Percentiles rank a stretch among this genome's conserved stretches.
These are phyloP conservation scores for Hiodon tergisus DNA, from an alignment of 2,113 vertebrate species.

Conservation along the genomic window DNA sequence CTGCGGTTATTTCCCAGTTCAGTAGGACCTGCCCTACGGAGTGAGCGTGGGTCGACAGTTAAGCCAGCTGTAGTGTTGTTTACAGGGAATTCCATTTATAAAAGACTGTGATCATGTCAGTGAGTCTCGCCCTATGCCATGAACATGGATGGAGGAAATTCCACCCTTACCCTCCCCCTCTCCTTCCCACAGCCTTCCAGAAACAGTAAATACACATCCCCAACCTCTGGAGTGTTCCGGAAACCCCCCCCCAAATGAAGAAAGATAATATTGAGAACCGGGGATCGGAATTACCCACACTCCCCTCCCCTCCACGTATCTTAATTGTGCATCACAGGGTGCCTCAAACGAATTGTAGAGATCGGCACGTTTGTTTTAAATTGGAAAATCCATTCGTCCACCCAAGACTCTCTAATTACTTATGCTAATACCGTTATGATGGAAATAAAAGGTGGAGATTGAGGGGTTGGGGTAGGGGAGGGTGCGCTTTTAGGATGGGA, in stretches of 20 bases:
- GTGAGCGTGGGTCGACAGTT: too few species aligned
- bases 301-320: constrained; percentile 46
- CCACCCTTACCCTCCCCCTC: too few species aligned
- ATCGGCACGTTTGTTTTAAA: constrained; percentile 61
- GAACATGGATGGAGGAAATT: too few species aligned
- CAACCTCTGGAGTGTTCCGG: too few species aligned
- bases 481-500: constrained; percentile 12
- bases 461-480: constrained; percentile 12
- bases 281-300: constrained; percentile 16
- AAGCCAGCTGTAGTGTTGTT: too few species aligned
- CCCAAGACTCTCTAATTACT: constrained; percentile 63
- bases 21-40: too few species aligned
- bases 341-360: constrained; percentile 58
- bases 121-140: too few species aligned
- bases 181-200: too few species aligned
- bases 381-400: constrained; percentile 41
- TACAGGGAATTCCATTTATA: too few species aligned
- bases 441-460: constrained; percentile 30
- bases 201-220: too few species aligned
- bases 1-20: too few species aligned
- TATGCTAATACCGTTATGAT: constrained; percentile 55
- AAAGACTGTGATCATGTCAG: too few species aligned
- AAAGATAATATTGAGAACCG: neutral
- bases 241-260: neutral
- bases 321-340: constrained; percentile 63